phyloP scores from a whole-genome alignment of 2,888 invertebrate genomes.

The Eupeodes latifasciatus region DNA sequence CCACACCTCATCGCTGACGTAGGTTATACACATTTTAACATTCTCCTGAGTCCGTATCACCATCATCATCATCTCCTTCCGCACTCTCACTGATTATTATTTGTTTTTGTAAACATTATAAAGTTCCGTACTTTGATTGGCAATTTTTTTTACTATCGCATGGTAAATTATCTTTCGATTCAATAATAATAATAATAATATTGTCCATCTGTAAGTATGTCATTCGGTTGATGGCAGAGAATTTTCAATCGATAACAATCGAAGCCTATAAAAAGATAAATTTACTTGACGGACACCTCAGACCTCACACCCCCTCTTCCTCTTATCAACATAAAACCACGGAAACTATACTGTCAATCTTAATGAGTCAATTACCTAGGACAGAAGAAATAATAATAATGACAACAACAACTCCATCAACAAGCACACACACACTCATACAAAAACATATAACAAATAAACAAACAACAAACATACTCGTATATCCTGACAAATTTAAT shows the following conservation, averaged over 20 bases:
- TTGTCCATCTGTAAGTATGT: conserved; percentile 48
- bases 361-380: conserved; percentile 67
- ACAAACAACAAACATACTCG: not conserved
- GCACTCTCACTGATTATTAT: not conserved
- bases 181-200: not conserved
- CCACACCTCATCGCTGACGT: not conserved
- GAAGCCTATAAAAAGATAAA: conserved; percentile 52
- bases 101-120: conserved; percentile 6
- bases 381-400: conserved; percentile 11
- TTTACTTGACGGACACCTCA: conserved; percentile 9
- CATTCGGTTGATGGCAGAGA: not conserved
- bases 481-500: conserved; percentile 57
- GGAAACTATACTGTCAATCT: conserved; percentile 44
- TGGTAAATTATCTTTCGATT: conserved; percentile 20
- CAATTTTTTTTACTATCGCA: conserved; percentile 27
- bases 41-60: not conserved
- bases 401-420: not conserved
- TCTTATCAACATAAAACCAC: conserved; percentile 25
- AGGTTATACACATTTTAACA: conserved; percentile 2
- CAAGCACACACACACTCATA: not conserved
- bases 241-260: conserved; percentile 41
- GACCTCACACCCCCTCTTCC: not conserved
- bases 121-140: not conserved
- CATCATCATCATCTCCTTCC: not conserved
- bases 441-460: not conserved